A percentile compares a stretch with the other conserved stretches of the same genome.
Conservation (phyloP, 2,113 vertebrate genomes). For the Cinclus mexicanus region DNA sequence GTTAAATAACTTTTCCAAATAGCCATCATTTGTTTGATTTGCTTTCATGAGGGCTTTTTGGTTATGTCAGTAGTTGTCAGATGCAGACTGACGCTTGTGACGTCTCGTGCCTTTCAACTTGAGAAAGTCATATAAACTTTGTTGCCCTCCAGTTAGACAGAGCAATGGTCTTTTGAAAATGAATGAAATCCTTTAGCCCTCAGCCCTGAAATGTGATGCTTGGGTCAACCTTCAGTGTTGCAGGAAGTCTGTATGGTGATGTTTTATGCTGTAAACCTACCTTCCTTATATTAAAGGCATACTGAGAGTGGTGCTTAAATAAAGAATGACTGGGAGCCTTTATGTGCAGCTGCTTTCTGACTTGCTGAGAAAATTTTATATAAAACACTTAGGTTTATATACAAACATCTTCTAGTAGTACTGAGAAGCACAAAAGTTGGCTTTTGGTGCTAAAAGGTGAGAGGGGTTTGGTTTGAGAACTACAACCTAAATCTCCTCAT, state of each 20-base stretch:
- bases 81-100: conserved; percentile 39
- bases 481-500: not conserved
- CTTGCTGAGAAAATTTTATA: not conserved
- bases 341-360: conserved; percentile 4
- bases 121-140: conserved; percentile 35
- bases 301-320: conserved; percentile 7
- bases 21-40: conserved; percentile 54
- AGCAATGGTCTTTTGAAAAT: conserved; percentile 3
- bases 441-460: not conserved
- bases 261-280: conserved; percentile 43
- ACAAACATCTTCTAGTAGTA: not conserved
- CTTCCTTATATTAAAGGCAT: conserved; percentile 31
- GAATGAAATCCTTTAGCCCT: conserved; percentile 48
- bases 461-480: not conserved
- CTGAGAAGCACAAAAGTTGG: not conserved
- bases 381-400: not conserved
- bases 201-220: conserved; percentile 49
- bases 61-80: conserved; percentile 52
- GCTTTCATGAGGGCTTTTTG: conserved; percentile 41
- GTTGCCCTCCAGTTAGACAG: conserved; percentile 3
- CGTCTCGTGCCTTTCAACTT: not conserved
- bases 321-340: conserved; percentile 24
- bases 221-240: conserved; percentile 23
- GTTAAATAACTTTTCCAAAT: conserved; percentile 56
- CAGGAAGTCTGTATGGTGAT: conserved; percentile 33